A percentile compares a stretch with the other conserved stretches of the same genome.
Conservation (phyloP, 2,797 vertebrate species). For the Cryptoblepharus egeriae region DNA sequence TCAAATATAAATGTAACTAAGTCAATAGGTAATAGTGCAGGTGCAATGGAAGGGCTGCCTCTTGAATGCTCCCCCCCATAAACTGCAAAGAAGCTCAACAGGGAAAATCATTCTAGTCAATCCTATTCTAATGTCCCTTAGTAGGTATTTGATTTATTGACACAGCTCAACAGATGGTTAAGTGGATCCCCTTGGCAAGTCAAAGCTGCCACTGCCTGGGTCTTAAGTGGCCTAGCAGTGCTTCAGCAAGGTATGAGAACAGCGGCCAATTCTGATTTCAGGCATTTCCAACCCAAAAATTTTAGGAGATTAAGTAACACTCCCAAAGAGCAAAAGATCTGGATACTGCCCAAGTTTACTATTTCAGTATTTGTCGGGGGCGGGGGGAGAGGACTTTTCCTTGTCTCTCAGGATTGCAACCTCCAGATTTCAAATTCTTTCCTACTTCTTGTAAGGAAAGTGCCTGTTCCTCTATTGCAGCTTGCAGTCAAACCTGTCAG, state of each 20-base stretch:
- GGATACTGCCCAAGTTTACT: not conserved
- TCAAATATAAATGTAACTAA: too few relatives aligned
- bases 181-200: not conserved
- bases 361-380: not conserved
- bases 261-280: not conserved
- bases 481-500: not conserved
- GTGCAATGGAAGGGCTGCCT: not conserved
- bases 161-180: not conserved
- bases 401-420: not conserved
- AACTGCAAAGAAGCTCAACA: not conserved
- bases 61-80: not conserved
- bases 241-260: not conserved
- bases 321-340: not conserved
- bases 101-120: not conserved
- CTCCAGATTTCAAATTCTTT: constrained; percentile 23
- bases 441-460: constrained; percentile 31
- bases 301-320: not conserved
- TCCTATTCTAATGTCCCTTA: not conserved
- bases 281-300: not conserved
- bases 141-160: not conserved
- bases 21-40: not conserved
- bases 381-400: not conserved
- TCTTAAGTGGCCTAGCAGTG: too few relatives aligned
- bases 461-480: not conserved
- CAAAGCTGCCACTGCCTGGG: not conserved